Evolutionary conservation across 2,888 invertebrate genomes (phyloP).

Genomic region (Epirrita christyi): DNA sequence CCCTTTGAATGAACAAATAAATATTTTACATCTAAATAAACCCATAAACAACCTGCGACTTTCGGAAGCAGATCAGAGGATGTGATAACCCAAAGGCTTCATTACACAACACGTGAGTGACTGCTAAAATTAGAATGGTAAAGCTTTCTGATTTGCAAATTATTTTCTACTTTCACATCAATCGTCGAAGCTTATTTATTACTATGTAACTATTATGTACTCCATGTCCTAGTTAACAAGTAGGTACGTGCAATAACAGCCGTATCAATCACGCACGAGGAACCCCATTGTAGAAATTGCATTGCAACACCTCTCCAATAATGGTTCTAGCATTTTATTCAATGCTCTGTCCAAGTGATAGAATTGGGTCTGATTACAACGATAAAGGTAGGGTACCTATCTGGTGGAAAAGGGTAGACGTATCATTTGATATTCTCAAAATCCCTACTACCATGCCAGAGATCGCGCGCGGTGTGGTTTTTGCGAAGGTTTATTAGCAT

Average conservation of each 20-base stretch:
- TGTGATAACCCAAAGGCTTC: conserved; percentile 3
- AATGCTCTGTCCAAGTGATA: not conserved
- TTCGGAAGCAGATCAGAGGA: conserved; percentile 3
- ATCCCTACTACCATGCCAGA: too few relatives aligned
- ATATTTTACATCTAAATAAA: too few relatives aligned
- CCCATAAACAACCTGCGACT: not conserved
- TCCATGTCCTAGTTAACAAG: conserved; percentile 13
- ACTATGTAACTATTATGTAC: conserved; percentile 17
- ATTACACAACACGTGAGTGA: conserved; percentile 21
- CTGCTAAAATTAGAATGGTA: conserved; percentile 28
- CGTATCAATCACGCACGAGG: conserved; percentile 20
- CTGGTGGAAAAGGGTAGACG: too few relatives aligned
- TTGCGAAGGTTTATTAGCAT: too few relatives aligned
- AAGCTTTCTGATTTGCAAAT: conserved; percentile 34
- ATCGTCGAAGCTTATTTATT: conserved; percentile 14
- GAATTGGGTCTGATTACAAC: not conserved
- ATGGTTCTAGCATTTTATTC: conserved; percentile 45
- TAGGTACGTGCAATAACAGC: not conserved
- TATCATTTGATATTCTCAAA: too few relatives aligned
- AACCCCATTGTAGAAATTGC: conserved; percentile 57
- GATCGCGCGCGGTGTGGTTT: too few relatives aligned
- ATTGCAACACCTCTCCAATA: conserved; percentile 47
- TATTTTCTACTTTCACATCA: conserved; percentile 38
- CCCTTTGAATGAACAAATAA: too few relatives aligned
- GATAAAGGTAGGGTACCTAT: too few relatives aligned